A percentile compares a stretch with the other conserved stretches of the same genome.
phyloP scores from a whole-genome alignment of 2,113 vertebrate species.

The Peromyscus californicus region DNA sequence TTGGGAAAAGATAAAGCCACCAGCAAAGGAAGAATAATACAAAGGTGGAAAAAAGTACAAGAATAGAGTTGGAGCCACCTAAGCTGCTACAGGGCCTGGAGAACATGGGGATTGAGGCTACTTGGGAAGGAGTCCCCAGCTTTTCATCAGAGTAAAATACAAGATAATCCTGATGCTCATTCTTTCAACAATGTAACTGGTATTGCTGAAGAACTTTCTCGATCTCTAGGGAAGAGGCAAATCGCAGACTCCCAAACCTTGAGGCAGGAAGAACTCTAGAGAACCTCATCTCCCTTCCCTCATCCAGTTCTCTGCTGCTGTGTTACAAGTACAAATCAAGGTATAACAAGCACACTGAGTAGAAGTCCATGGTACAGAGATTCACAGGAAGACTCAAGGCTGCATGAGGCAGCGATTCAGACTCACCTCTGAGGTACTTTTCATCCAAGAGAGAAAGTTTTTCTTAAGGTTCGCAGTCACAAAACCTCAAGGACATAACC shows the following conservation, averaged over 20 bases:
- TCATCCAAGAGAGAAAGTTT: not conserved
- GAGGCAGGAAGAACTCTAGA: not conserved
- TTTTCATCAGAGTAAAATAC: not conserved
- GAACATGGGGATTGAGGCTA: not conserved
- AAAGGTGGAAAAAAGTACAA: not conserved
- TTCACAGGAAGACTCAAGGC: not conserved
- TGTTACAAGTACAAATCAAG: not conserved
- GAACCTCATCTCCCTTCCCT: not conserved
- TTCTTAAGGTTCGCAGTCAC: not conserved
- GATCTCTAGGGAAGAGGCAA: not conserved
- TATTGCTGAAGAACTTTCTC: not conserved
- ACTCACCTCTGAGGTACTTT: not conserved
- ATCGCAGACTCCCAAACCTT: not conserved
- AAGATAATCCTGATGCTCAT: not conserved
- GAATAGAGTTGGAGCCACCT: not conserved
- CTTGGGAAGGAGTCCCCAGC: not conserved
- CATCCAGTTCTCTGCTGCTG: not conserved
- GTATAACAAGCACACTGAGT: not conserved
- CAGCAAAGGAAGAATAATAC: not conserved
- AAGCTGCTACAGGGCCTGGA: not conserved
- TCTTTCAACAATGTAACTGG: not conserved
- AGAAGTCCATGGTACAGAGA: not conserved
- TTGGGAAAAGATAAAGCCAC: not conserved
- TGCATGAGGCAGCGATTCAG: not conserved
- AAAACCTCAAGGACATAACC: not conserved